These are phyloP conservation scores for Watsonalla cultraria DNA, from an alignment of 2,888 invertebrate genomes.

Conservation along the genomic window DNA sequence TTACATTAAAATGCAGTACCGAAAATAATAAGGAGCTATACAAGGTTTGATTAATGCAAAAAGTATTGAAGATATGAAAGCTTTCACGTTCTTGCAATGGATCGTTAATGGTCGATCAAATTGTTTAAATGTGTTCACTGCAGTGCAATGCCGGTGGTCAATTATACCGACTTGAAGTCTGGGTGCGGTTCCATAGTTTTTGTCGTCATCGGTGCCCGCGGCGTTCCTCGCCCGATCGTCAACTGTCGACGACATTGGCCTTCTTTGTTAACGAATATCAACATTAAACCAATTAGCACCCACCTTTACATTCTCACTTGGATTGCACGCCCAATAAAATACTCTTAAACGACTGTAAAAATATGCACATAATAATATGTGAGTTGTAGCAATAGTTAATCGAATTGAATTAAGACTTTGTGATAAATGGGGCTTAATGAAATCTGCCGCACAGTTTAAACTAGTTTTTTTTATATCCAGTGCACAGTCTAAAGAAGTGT, in stretches of 20 bases:
- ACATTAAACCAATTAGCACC: background rate
- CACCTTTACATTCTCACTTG: background rate
- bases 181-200: background rate
- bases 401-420: background rate
- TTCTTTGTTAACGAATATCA: background rate
- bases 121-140: background rate
- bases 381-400: background rate
- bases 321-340: background rate
- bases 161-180: background rate
- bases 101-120: background rate
- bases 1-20: too few relatives aligned
- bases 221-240: background rate
- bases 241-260: background rate
- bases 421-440: background rate
- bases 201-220: background rate
- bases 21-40: too few relatives aligned
- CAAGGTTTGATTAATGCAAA: too few relatives aligned
- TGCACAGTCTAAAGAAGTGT: too few relatives aligned
- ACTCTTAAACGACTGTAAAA: background rate
- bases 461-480: background rate
- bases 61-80: background rate
- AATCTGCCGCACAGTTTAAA: background rate
- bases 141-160: background rate
- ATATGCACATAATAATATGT: background rate
- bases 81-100: background rate